Percentiles rank a stretch among this genome's conserved stretches.
Conservation (phyloP, 2,888 invertebrate genomes). For the Tridacna gigas region DNA sequence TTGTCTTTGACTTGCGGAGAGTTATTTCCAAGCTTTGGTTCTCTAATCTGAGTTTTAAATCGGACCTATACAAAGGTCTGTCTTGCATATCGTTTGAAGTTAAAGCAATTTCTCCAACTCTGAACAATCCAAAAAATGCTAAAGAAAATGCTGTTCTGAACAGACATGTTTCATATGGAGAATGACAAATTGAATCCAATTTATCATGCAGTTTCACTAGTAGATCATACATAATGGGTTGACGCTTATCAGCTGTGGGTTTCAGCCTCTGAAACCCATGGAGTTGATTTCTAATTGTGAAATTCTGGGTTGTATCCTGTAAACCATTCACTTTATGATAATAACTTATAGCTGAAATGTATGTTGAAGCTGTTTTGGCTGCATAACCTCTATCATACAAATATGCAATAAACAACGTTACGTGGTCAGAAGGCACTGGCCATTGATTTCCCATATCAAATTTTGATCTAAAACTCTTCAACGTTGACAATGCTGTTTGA, state of each 20-base stretch:
- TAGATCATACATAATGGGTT: not conserved
- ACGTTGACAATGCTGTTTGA: not conserved
- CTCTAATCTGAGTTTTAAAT: too few relatives aligned
- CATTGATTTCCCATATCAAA: not conserved
- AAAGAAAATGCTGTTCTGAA: not conserved
- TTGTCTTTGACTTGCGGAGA: too few relatives aligned
- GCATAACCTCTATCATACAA: not conserved
- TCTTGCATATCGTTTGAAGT: too few relatives aligned
- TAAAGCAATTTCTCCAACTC: not conserved
- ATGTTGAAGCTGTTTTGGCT: not conserved
- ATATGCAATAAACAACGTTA: conserved; percentile 11
- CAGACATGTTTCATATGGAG: not conserved
- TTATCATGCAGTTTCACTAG: not conserved
- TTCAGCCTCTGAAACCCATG: not conserved
- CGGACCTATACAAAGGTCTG: too few relatives aligned
- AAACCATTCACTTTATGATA: not conserved
- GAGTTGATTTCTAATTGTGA: not conserved
- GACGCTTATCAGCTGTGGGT: not conserved
- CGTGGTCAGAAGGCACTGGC: not conserved
- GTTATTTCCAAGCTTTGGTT: too few relatives aligned
- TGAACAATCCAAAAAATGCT: not conserved
- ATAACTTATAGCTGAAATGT: too few relatives aligned
- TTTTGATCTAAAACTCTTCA: not conserved
- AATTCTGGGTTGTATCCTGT: not conserved
- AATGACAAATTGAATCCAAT: not conserved